Evolutionary conservation across 2,113 vertebrate genomes (phyloP).

Genomic region (Vanacampus margaritifer): DNA sequence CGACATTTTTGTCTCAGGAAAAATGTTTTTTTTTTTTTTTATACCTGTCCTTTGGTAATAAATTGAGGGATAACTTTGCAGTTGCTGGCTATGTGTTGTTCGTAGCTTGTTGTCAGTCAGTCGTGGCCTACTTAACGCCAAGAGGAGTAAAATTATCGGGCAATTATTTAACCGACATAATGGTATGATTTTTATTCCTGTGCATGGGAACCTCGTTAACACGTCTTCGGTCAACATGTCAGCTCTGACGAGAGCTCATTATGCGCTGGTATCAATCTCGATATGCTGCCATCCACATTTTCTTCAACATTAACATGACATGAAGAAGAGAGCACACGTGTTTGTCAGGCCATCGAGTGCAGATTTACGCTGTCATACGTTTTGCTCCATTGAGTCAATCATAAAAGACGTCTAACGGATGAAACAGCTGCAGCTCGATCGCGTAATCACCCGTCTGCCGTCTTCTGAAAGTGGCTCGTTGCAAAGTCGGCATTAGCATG

Average conservation of each 20-base stretch:
- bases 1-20: constrained; percentile 37
- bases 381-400: constrained; percentile 3
- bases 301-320: neutral
- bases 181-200: neutral
- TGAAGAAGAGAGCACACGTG: constrained; percentile 10
- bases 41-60: constrained; percentile 29
- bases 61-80: constrained; percentile 6
- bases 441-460: neutral
- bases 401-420: neutral
- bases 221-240: neutral
- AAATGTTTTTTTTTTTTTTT: constrained; percentile 3
- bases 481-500: constrained; percentile 8
- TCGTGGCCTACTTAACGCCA: neutral
- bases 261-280: neutral
- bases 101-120: neutral
- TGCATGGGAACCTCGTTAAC: constrained; percentile 1
- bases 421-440: neutral
- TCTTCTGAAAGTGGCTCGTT: neutral
- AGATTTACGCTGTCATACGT: neutral
- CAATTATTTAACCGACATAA: neutral
- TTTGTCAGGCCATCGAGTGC: neutral
- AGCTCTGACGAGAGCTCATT: neutral
- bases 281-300: neutral
- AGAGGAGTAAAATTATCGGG: neutral
- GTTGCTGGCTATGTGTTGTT: neutral